Percentiles rank a stretch among this genome's conserved stretches.
phyloP scores from a whole-genome alignment of 2,888 invertebrate genomes.

The Dione vanillae region DNA sequence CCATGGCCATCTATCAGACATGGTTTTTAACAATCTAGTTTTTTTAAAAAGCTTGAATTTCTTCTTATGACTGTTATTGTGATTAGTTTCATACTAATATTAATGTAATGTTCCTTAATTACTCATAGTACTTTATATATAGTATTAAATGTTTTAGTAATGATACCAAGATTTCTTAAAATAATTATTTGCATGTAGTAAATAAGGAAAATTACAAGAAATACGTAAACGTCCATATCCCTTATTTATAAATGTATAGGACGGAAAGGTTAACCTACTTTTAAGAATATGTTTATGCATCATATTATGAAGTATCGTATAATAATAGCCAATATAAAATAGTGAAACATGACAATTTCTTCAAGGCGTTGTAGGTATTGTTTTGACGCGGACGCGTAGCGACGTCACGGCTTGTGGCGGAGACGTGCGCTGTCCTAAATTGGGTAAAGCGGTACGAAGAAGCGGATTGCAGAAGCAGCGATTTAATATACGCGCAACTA shows the following conservation, averaged over 20 bases:
- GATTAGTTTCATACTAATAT: too few species aligned
- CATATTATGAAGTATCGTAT: background rate
- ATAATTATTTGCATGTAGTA: background rate
- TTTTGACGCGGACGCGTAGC: conserved; percentile 43
- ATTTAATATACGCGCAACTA: conserved; percentile 62
- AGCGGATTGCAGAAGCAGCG: conserved; percentile 57
- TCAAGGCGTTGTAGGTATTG: conserved; percentile 30
- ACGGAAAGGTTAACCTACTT: background rate
- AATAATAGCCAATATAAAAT: background rate
- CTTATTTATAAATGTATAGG: conserved; percentile 1
- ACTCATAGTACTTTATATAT: background rate
- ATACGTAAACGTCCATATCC: background rate
- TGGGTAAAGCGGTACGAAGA: conserved; percentile 60
- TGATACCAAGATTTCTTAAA: background rate
- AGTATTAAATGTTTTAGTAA: background rate
- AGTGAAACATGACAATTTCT: conserved; percentile 17
- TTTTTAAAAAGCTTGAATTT: too few species aligned
- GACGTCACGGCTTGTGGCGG: conserved; percentile 48
- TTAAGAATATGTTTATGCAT: background rate
- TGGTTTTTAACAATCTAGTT: too few species aligned
- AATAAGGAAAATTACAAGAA: conserved; percentile 6
- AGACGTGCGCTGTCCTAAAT: conserved; percentile 58
- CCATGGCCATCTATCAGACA: too few species aligned
- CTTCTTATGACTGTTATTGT: too few species aligned
- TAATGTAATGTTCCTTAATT: too few species aligned